phyloP scores from a whole-genome alignment of 2,888 invertebrate genomes.

The Ophioninae sp. region DNA sequence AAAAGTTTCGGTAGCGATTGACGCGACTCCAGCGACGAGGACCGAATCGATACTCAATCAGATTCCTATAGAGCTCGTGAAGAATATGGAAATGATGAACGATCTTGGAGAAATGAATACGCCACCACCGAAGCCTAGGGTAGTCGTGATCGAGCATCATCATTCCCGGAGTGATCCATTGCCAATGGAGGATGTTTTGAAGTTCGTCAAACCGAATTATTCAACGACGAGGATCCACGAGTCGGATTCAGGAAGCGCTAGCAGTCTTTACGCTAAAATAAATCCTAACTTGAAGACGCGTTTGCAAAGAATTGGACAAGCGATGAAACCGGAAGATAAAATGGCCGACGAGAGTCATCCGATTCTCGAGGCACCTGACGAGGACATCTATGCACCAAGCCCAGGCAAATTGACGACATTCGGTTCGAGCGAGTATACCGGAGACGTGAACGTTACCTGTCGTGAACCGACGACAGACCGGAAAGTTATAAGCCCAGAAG shows the following conservation, averaged over 20 bases:
- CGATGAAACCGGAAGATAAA: constrained; percentile 49
- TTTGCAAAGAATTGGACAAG: constrained; percentile 64
- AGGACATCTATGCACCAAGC: constrained; percentile 72
- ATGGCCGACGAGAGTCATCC: constrained; percentile 42
- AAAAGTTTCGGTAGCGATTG: constrained; percentile 89
- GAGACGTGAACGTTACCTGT: constrained; percentile 89
- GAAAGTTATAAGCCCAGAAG: constrained; percentile 84
- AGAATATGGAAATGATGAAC: constrained; percentile 75
- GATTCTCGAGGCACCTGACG: constrained; percentile 60
- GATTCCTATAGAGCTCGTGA: constrained; percentile 89
- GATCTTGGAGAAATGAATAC: constrained; percentile 65
- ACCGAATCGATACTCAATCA: constrained; percentile 88
- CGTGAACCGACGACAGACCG: constrained; percentile 81
- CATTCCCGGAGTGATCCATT: constrained; percentile 78
- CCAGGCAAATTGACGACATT: constrained; percentile 75
- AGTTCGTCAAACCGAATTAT: constrained; percentile 78
- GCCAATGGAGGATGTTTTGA: constrained; percentile 76
- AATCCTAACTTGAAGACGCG: constrained; percentile 76
- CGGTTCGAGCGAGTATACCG: constrained; percentile 54
- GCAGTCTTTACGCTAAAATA: constrained; percentile 78
- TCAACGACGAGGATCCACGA: constrained; percentile 74
- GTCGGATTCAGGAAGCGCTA: constrained; percentile 77
- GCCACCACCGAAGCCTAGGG: constrained; percentile 70
- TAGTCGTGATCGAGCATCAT: constrained; percentile 78
- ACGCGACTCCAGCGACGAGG: constrained; percentile 89